Base-by-base conservation (phyloP, 1,140 invertebrate genomes). In the Linepithema humile region DNA sequence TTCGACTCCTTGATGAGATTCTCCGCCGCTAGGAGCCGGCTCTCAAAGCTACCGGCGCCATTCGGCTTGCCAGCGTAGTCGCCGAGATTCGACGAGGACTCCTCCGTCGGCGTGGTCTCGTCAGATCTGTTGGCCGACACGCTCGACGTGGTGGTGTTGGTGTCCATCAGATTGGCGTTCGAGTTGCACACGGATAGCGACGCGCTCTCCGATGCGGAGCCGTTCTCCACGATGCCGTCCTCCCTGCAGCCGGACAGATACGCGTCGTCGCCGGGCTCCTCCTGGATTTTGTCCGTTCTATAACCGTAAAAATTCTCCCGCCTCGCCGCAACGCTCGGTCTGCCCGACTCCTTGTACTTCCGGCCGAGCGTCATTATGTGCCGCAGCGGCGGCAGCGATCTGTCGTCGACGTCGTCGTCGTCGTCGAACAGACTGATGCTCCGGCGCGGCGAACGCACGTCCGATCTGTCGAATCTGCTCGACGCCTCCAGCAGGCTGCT, bases 1-100 rank as follows among this genome's bases (percentile, higher is more conserved):
- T 94, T 93, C 0, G 93, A 94, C n/a, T 94, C 93, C 26, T 94
- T 93, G 23, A 94, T 94, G 10, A 94, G 43, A 83, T 94, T 94
- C 38, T 94, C 93, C 3, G 93, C 93, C 2, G 93, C 93, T 0
- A 94, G 55, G 3, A 94, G 45, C n/a, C 94, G 65, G 29, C 84
- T 91, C 75, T 93, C 91, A 29, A 93, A 93, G 26, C 91, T 91
- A 84, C 75, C 55, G 23, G 50, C 6, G 87, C 55, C 15, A 29
- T 91, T 87, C 0, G 80, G 50, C 38, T 83, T 92, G 50, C 80
- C 85, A 1, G 67, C 82, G 20, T 90, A 91, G 29, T 92, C 93
- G 23, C 88, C 53, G 0, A 91, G 69, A 26, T 90, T 93, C 0
- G 91, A 91, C 2, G 88, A 86, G 6, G 92, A 93, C 35, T 93